Evolutionary conservation across 2,797 vertebrate genomes (phyloP), one percentile per base, ranked within the genome.

Genomic region (Benthosema pterotum): DNA sequence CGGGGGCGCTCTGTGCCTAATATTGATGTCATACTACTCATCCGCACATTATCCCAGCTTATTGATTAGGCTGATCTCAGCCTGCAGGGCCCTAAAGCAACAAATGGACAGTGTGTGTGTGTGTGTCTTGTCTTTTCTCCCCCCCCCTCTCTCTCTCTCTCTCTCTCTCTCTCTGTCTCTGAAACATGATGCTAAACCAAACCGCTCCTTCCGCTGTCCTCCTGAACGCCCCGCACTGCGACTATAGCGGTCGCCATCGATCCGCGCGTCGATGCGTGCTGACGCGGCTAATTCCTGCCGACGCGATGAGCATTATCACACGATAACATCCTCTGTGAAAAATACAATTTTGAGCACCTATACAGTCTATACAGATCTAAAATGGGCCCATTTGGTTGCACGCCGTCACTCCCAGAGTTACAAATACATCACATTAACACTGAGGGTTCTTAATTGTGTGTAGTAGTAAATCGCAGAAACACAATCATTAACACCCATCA

Each of bases 21-120:
- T 72, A 70, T 78, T 85, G 85, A 88, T 18, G 65, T 84, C 75
- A 79, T 83, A 69, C 62, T 67, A 62, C 77, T 80, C 83, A 80
- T 81, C 89, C 77, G 80, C 80, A 80, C 77, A 57, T 84, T 79
- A 87, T 73, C 75, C 74, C 69, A 77, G 67, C 69, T 38, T 85
- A 87, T 86, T 84, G 82, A 90, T 69, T 88, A 77, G 72, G 89
- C 90, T 83, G 66, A 86, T 74, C 87, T 90, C 78, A 92, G 78
- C 74, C 74, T 45, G 74, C 32, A 75, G 83, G 50, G 3, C 60
- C 52, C 61, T 22, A 46, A 52, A 76, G 48, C 81, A 80, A 74
- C 63, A 78, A 51, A 78, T 64, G 78, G 74, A 77, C 65, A 57
- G 52, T 52, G 32, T 38, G 32, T 38, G 32, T 38, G 32, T 38